Conservation (phyloP, 30 jellyfish, hydroid and myxozoan genomes). For the Catostylus mosaicus region DNA sequence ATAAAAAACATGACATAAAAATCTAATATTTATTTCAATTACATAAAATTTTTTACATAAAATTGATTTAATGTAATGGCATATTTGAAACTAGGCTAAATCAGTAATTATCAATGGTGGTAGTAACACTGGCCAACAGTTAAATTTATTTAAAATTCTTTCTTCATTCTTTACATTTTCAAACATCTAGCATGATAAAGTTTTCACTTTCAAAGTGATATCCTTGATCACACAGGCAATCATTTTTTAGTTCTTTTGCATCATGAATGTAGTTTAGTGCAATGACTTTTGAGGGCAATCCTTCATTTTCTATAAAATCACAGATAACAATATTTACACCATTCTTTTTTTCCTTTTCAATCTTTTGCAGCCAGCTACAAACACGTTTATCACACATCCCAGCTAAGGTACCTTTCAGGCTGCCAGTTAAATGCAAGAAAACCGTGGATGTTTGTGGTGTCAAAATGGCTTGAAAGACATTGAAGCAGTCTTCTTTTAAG, state of each 20-base stretch:
- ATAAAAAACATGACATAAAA: too few species aligned
- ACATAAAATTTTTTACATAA: too few species aligned
- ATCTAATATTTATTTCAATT: too few species aligned
- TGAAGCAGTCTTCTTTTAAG: conserved; percentile 49
- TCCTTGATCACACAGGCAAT: not conserved
- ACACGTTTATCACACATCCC: conserved; percentile 49
- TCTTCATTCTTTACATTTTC: too few species aligned
- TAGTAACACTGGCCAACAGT: too few species aligned
- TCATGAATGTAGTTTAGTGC: conserved; percentile 29
- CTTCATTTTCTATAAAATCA: conserved; percentile 57
- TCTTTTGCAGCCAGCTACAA: conserved; percentile 58
- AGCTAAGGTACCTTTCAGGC: conserved; percentile 63
- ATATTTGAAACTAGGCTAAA: too few species aligned
- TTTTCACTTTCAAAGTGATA: not conserved
- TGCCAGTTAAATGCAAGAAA: conserved; percentile 50
- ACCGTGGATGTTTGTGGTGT: conserved; percentile 83
- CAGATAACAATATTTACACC: conserved; percentile 84
- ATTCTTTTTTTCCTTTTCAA: conserved; percentile 40
- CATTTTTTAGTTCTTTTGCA: not conserved
- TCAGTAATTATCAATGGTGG: too few species aligned
- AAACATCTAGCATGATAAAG: too few species aligned
- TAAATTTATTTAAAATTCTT: too few species aligned
- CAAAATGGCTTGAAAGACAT: conserved; percentile 81
- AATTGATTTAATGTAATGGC: too few species aligned
- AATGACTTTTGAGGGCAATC: conserved; percentile 18